Evolutionary conservation across 2,888 invertebrate genomes (phyloP), one percentile per base, ranked within the genome.

Genomic region (Platycheirus albimanus): DNA sequence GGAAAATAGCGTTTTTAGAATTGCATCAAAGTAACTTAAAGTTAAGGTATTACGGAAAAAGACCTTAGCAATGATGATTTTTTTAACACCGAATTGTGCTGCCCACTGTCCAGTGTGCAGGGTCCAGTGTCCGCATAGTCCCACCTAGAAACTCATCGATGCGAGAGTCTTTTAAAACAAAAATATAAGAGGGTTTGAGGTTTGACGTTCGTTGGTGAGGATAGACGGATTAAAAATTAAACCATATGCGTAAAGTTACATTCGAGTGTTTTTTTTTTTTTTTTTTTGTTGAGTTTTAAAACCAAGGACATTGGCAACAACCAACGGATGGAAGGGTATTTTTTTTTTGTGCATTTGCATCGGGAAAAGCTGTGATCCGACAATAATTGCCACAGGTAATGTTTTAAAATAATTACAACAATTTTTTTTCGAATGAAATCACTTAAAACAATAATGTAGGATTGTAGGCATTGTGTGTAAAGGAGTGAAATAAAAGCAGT

Each of bases 1-100:
- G 75, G 43, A 47, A 80, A 70, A 80, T 70, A 56, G 56, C 49
- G 56, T 74, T 75, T 75, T 74, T 75, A 74, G 69, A 51, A 75
- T 70, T 70, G 69, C 56, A 49, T 36, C 30, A 49, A 45, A 70
- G 75, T 75, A 54, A 67, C 45, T 79, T n/a, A n/a, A n/a, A n/a
- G n/a, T 79, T 74, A 74, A 79, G 54, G 69, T 56, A 69, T 49
- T 64, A 51, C 36, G 28, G 56, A n/a, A 64, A 56, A 69, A 70
- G 63, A 56, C 69, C 69, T 69, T 79, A 69, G 63, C 49, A 79
- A 63, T 63, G 67, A 63, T 52, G 36, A 24, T 43, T 47, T 74
- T 64, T 78, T 70, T 63, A 45, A 30, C 30, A 30, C 17, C 43
- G 15, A 30, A 38, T 30, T 20, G 33, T n/a, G n/a, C n/a, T n/a